phyloP scores from a whole-genome alignment of 2,113 vertebrate species.

The Bubalus kerabau region DNA sequence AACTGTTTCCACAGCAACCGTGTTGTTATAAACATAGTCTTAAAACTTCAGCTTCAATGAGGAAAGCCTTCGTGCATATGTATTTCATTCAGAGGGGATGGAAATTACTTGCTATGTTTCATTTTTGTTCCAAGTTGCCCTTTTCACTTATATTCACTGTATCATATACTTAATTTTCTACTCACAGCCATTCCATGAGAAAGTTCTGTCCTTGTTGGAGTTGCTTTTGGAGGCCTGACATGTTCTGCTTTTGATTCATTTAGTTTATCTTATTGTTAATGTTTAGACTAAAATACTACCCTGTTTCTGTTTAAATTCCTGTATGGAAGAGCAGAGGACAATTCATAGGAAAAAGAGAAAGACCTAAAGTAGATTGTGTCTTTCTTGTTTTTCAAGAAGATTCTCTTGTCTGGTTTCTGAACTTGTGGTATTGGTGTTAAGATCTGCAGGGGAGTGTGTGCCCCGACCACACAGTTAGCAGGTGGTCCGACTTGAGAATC shows the following conservation, averaged over 20 bases:
- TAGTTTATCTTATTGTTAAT: neutral
- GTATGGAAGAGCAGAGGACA: conserved; percentile 65
- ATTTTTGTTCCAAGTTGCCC: neutral
- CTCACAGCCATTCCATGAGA: neutral
- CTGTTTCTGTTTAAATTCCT: conserved; percentile 74
- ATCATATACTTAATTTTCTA: neutral
- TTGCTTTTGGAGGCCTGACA: neutral
- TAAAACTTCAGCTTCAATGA: neutral
- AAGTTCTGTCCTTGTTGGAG: neutral
- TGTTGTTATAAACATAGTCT: conserved; percentile 47
- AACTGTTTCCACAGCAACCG: conserved; percentile 67
- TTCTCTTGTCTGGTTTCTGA: conserved; percentile 25
- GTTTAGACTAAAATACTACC: conserved; percentile 20
- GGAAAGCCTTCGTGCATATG: neutral
- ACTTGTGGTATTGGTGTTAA: neutral
- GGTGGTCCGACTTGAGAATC: neutral
- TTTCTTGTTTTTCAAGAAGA: conserved; percentile 55
- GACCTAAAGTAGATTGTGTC: neutral
- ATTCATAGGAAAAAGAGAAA: conserved; percentile 82
- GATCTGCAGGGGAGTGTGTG: neutral
- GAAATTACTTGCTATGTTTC: neutral
- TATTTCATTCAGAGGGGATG: neutral
- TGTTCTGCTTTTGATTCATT: neutral
- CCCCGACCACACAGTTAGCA: neutral
- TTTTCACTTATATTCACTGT: neutral